phyloP scores from a whole-genome alignment of 2,797 vertebrate genomes.

The Chlorospingus flavigularis region DNA sequence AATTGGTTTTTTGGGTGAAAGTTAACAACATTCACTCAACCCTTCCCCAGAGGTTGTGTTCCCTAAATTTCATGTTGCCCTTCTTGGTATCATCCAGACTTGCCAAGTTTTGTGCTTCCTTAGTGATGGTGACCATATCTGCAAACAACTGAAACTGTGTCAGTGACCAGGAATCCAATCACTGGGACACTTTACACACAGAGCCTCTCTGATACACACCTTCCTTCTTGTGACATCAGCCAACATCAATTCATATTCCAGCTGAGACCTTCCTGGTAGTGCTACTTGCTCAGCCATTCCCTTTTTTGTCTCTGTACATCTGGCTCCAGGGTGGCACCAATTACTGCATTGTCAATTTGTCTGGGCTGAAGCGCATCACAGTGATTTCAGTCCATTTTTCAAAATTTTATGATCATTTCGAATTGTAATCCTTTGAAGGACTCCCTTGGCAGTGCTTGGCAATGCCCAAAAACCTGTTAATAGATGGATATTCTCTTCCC shows the following conservation, averaged over 20 bases:
- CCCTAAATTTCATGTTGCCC: not conserved
- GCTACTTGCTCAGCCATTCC: not conserved
- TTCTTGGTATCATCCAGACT: not conserved
- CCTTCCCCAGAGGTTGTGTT: not conserved
- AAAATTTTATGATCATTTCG: not conserved
- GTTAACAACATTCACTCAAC: not conserved
- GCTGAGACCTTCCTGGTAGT: not conserved
- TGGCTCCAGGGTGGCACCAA: not conserved
- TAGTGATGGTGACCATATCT: not conserved
- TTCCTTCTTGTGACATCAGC: not conserved
- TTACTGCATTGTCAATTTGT: not conserved
- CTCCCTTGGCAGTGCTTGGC: not conserved
- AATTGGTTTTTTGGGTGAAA: not conserved
- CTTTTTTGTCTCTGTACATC: not conserved
- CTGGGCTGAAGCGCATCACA: accelerated
- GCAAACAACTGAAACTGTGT: not conserved
- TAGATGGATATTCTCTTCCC: not conserved
- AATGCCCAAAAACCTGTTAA: not conserved
- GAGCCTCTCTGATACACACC: not conserved
- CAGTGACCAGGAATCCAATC: not conserved
- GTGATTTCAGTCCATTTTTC: not conserved
- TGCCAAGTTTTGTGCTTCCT: not conserved
- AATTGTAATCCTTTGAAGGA: not conserved
- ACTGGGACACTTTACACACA: not conserved
- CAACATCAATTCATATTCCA: not conserved